Evolutionary conservation across 2,797 vertebrate genomes (phyloP).

Genomic region (Myotis planiceps): DNA sequence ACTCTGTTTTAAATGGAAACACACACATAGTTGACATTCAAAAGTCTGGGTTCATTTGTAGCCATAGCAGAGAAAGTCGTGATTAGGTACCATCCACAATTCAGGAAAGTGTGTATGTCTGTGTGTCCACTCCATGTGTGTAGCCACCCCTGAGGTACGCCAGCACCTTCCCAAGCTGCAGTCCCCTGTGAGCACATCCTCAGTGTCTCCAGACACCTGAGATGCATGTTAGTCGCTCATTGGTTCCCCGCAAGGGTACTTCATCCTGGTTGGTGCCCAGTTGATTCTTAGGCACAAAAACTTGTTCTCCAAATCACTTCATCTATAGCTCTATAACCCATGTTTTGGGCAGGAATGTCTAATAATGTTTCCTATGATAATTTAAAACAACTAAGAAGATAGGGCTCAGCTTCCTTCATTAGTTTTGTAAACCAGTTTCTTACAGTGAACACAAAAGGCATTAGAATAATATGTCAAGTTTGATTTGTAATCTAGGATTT

Average conservation of each 20-base stretch:
- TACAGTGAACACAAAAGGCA: background rate
- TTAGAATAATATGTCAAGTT: conserved; percentile 22
- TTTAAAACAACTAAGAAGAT: conserved; percentile 27
- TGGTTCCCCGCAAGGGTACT: background rate
- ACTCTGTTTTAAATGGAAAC: background rate
- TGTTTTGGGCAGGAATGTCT: background rate
- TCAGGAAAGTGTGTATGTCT: background rate
- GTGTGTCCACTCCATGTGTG: background rate
- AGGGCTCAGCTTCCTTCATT: background rate
- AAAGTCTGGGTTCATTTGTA: background rate
- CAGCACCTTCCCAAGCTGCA: background rate
- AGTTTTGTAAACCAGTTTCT: conserved; percentile 33
- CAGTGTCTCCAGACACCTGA: background rate
- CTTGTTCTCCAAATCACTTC: background rate
- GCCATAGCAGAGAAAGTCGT: background rate
- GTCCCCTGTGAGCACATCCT: background rate
- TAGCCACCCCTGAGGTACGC: background rate
- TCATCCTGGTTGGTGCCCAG: background rate
- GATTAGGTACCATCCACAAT: background rate
- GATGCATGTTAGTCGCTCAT: background rate
- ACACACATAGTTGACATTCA: background rate
- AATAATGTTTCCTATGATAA: background rate
- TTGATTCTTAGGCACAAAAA: background rate
- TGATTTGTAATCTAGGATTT: background rate
- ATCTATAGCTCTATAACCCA: background rate